Percentiles rank a stretch among this genome's conserved stretches.
phyloP scores from a whole-genome alignment of 2,113 vertebrate species.

The Etia nguti region DNA sequence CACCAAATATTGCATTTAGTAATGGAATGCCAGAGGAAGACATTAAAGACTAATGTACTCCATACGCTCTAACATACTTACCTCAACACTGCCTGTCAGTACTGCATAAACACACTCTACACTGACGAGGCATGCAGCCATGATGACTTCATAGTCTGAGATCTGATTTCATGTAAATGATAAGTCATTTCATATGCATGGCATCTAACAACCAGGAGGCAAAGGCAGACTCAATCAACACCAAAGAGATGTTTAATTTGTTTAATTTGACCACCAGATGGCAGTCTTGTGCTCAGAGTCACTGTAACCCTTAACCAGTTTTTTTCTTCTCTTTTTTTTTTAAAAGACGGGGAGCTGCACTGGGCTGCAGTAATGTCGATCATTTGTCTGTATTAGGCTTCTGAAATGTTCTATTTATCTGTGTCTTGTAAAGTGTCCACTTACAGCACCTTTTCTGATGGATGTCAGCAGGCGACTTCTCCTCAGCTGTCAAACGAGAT shows the following conservation, averaged over 20 bases:
- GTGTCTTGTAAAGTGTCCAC: background rate
- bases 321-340: background rate
- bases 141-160: conserved; percentile 13
- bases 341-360: background rate
- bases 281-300: conserved; percentile 21
- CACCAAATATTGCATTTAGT: background rate
- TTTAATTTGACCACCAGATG: conserved; percentile 41
- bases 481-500: background rate
- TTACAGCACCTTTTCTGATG: background rate
- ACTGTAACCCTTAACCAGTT: background rate
- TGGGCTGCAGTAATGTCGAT: background rate
- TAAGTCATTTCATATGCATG: background rate
- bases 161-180: conserved; percentile 21
- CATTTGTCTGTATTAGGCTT: background rate
- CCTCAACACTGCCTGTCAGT: background rate
- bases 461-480: background rate
- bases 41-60: background rate
- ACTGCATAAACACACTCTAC: background rate
- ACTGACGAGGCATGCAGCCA: background rate
- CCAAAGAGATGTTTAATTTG: background rate
- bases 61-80: conserved; percentile 1
- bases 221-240: background rate
- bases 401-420: background rate
- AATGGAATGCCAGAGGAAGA: background rate
- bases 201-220: background rate